Base-by-base conservation (phyloP, 2,113 vertebrate species). In the Phylloscopus trochilus region DNA sequence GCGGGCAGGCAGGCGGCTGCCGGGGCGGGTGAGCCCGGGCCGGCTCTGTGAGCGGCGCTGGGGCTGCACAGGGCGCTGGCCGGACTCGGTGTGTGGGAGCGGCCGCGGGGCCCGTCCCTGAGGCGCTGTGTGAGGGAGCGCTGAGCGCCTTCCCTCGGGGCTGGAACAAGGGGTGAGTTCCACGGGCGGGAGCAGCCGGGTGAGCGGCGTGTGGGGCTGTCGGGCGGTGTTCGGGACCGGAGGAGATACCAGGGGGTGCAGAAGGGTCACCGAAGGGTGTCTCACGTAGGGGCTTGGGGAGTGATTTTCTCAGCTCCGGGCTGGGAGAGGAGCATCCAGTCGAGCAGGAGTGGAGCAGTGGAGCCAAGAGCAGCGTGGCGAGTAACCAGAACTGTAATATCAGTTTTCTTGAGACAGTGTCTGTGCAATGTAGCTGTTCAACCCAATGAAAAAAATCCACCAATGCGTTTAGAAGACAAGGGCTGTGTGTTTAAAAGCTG, bases 211-310 rank as follows among this genome's bases (percentile, higher is more conserved):
- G 0, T 5, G 49, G 33, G 33, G 44, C 15, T 59, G 60, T 5
- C 44, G 1, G 39, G 11, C 7, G 17, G 1, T 0, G 67, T 4
- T 9, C 5, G 87, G 33, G 63, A 2, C 7, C 9, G 63, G 27
- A 44, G 75, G 28, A 20, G 20, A 5, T 9, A 1, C 11, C 13
- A 39, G 1, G 78, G 43, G 19, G 13, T 23, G 63, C 18, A 3
- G 26, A 5, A 52, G 13, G 53, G 15, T 30, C 44, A 6, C 37
- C 2, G 11, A 33, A 10, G 2, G 41, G 39, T 3, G 24, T 4
- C 5, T 44, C 10, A 1, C 27, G 0, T 11, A 0, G 2, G 2
- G 17, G 2, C 3, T 4, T 14, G 33, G 56, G 74, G 0, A 15
- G 33, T 8, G 51, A 11, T 18, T 13, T 15, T 7, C 35, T 11